Base-by-base conservation (phyloP, 2,113 vertebrate genomes). In the Corythaeola cristata region DNA sequence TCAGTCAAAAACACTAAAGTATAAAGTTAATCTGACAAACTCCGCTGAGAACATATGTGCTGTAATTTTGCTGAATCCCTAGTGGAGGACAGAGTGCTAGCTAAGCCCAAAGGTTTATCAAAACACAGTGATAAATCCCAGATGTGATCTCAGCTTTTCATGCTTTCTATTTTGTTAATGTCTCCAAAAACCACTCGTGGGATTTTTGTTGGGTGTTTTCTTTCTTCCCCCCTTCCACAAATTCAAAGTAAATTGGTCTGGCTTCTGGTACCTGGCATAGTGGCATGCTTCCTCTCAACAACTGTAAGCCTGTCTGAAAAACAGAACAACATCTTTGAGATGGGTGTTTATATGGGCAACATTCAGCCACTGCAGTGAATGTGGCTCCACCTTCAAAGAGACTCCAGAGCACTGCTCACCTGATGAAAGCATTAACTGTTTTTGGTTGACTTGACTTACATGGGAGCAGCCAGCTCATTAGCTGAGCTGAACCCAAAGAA, bases 281-380 rank as follows among this genome's bases (percentile, higher is more conserved):
- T 90, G 91, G 81, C 88, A 73, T 0, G 1, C 84, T 96, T 98
- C 97, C 96, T 97, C 97, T 90, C 93, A 87, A 96, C 91, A 98
- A 96, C 84, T 93, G 85, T 83, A 97, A 97, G 94, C 67, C 94
- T 94, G 96, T 96, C 96, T 97, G 95, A 94, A 98, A 97, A 97
- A 95, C 94, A 98, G 97, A 98, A 96, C 97, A 98, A 94, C 96
- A 98, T 97, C 93, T 98, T 96, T 97, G 90, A 97, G 90, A 92
- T 79, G 93, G 89, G 24, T 98, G 96, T 98, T 98, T 98, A 97
- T 96, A 96, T 62, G 96, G 96, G 97, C 97, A 98, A 86, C 78
- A 3, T 23, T 52, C 93, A 97, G 74, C 71, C 83, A 71, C 86
- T 80, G 89, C 52, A 88, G 83, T 75, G 92, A 93, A 90, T 21